Evolutionary conservation across 2,797 vertebrate genomes (phyloP), one percentile per base, ranked within the genome.

Genomic region (Gallinago nigripennis): DNA sequence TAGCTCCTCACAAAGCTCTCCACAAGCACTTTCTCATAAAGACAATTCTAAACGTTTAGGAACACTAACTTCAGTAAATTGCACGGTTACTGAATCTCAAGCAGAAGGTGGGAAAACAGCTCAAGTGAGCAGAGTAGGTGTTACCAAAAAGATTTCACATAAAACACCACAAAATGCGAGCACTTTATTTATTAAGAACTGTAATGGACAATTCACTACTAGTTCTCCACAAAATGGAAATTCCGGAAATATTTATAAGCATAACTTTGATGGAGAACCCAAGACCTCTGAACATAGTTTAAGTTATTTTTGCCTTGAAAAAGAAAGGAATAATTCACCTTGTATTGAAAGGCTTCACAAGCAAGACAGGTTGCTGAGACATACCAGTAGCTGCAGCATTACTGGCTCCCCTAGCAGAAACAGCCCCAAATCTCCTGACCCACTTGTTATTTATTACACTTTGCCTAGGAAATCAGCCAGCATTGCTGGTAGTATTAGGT

Each of bases 381-480:
- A 90, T 18, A 60, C 11, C 20, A 92, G 86, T 50, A 94, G 93
- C 71, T 86, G 82, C 64, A 86, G 95, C 18, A 41, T 76, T 86
- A 68, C 85, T 60, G 56, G 8, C 31, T 94, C 94, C 20, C 68
- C 66, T 45, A 77, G 77, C 37, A 94, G 65, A 69, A 92, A 65
- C n/a, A 80, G 82, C 84, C 50, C 53, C 51, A 92, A 76, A 37
- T 80, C 87, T 91, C 75, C 92, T 50, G 96, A 96, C 18, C 51
- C 82, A 16, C 88, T 78, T 64, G 72, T 96, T 65, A 90, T 89
- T 66, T 97, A 97, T 63, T 97, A 97, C 43, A 97, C 96, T n/a
- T 92, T 98, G 86, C 98, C 97, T 37, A 97, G 97, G 92, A 98
- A 97, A 95, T 95, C 97, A 79, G 86, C 96, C 28, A 94, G 96